A percentile compares a stretch with the other conserved stretches of the same genome.
phyloP scores from a whole-genome alignment of 2,797 vertebrate species.

The Myotis myotis region DNA sequence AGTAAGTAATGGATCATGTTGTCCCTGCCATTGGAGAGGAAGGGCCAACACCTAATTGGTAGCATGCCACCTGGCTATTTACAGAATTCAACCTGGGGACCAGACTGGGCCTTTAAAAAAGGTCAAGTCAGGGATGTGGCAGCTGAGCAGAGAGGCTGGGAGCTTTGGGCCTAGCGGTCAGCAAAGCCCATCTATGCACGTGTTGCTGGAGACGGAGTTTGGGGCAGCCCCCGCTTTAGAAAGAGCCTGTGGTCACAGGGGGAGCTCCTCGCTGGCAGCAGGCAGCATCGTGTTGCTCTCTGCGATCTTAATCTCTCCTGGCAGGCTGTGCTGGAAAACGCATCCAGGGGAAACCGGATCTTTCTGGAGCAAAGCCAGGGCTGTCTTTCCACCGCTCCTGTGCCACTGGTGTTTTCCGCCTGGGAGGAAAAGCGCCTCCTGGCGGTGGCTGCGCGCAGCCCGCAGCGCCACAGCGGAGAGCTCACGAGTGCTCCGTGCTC shows the following conservation, averaged over 20 bases:
- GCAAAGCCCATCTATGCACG: not conserved
- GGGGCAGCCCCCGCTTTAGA: not conserved
- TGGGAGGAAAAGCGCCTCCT: slow-evolving; percentile 68
- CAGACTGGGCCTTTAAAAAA: accelerated
- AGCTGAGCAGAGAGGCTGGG: not conserved
- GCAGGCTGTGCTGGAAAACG: slow-evolving; percentile 22
- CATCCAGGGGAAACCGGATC: slow-evolving; percentile 10
- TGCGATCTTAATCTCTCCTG: slow-evolving; percentile 52
- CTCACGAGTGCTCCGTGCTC: slow-evolving; percentile 84
- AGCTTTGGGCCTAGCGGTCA: not conserved
- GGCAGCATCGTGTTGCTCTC: not conserved
- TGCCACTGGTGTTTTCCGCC: slow-evolving; percentile 44
- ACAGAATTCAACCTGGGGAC: not conserved
- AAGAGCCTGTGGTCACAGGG: not conserved
- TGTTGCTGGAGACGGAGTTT: not conserved
- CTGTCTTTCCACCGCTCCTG: not conserved
- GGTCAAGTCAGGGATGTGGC: not conserved
- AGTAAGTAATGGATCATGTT: slow-evolving; percentile 65
- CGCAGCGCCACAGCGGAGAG: slow-evolving; percentile 66
- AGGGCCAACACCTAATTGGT: slow-evolving; percentile 52
- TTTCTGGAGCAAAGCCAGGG: slow-evolving; percentile 18
- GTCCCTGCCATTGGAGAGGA: slow-evolving; percentile 43
- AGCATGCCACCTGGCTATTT: slow-evolving; percentile 60
- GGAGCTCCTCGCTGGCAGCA: not conserved
- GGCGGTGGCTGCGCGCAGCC: slow-evolving; percentile 72